These are phyloP conservation scores for Mus pahari DNA, from an alignment of 2,113 vertebrate genomes.

Conservation along the genomic window DNA sequence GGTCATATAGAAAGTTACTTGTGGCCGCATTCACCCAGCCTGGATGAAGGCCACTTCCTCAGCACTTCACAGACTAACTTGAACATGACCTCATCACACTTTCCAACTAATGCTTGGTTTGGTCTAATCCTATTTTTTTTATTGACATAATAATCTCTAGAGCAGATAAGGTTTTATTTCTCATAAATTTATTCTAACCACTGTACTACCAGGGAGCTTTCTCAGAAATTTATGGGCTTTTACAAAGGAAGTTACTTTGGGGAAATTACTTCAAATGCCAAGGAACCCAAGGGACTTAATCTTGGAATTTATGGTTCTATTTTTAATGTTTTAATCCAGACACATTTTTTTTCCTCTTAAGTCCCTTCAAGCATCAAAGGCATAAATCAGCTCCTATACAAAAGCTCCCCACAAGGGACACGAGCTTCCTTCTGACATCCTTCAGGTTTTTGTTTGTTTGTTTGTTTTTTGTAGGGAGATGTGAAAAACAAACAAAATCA, in stretches of 20 bases:
- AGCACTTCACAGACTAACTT: constrained; percentile 40
- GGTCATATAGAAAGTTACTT: constrained; percentile 15
- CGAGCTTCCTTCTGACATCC: constrained; percentile 49
- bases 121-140: constrained; percentile 80
- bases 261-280: constrained; percentile 77
- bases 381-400: constrained; percentile 63
- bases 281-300: constrained; percentile 62
- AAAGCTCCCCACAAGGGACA: constrained; percentile 29
- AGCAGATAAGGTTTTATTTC: constrained; percentile 68
- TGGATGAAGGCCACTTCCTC: neutral
- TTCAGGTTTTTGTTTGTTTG: neutral
- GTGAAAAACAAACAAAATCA: constrained; percentile 56
- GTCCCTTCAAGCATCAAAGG: neutral
- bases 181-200: constrained; percentile 65
- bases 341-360: neutral
- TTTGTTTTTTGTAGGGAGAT: constrained; percentile 31
- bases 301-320: constrained; percentile 72
- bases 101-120: constrained; percentile 76
- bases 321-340: constrained; percentile 74
- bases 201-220: neutral
- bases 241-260: constrained; percentile 77
- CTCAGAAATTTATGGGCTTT: constrained; percentile 77
- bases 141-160: constrained; percentile 79
- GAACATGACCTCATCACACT: constrained; percentile 68
- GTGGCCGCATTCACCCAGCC: neutral